Conservation (phyloP, 2,888 invertebrate species). For the Parnassius orleans region DNA sequence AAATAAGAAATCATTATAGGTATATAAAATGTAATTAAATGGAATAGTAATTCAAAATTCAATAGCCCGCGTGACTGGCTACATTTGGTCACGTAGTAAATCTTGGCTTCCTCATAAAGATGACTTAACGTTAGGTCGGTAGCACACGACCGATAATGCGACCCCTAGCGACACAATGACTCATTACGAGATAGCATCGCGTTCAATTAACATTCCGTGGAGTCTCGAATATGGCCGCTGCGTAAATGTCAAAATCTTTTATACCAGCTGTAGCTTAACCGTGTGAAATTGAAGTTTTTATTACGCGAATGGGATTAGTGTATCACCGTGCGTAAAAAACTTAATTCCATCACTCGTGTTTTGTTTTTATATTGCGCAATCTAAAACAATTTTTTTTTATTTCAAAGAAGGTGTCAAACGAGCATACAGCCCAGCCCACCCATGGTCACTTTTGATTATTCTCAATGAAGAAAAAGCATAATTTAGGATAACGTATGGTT, state of each 20-base stretch:
- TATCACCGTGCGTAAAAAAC: not conserved
- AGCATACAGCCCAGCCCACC: too few relatives aligned
- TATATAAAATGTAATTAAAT: too few relatives aligned
- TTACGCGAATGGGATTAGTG: not conserved
- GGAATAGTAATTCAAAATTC: not conserved
- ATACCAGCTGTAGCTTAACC: conserved; percentile 28
- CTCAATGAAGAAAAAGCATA: too few relatives aligned
- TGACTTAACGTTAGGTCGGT: conserved; percentile 39
- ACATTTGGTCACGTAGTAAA: conserved; percentile 19
- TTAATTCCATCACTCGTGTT: not conserved
- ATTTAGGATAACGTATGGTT: too few relatives aligned
- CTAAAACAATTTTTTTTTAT: too few relatives aligned
- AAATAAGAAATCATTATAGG: too few relatives aligned
- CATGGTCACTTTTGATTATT: too few relatives aligned
- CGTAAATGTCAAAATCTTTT: conserved; percentile 66
- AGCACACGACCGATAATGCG: conserved; percentile 47
- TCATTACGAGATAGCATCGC: conserved; percentile 71
- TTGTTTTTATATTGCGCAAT: not conserved
- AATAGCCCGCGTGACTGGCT: not conserved
- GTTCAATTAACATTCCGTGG: conserved; percentile 73
- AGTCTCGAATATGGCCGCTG: conserved; percentile 44
- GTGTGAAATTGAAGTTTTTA: conserved; percentile 32
- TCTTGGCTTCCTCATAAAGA: conserved; percentile 4
- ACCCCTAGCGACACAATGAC: conserved; percentile 60
- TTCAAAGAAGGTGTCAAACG: too few relatives aligned